Percentiles rank a stretch among this genome's conserved stretches.
These are phyloP conservation scores for Watsonalla cultraria DNA, from an alignment of 2,888 invertebrate species.

Conservation along the genomic window DNA sequence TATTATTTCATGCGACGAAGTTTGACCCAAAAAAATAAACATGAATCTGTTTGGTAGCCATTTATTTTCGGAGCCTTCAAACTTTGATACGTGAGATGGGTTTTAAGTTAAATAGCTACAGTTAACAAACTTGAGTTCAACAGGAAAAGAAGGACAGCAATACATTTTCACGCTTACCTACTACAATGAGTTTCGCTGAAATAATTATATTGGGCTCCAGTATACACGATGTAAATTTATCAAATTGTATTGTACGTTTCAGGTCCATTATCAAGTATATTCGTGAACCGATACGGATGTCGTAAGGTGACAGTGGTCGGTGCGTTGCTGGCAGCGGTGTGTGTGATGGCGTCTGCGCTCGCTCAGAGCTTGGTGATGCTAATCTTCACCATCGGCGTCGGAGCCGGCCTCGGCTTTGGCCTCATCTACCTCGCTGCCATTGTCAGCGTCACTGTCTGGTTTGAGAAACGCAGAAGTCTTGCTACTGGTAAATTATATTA, in stretches of 20 bases:
- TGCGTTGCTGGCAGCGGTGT: constrained; percentile 86
- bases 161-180: no score
- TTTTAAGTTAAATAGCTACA: no score
- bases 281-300: constrained; percentile 97
- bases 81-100: no score
- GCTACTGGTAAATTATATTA: constrained; percentile 90
- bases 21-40: no score
- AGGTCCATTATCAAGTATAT: constrained; percentile 97
- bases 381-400: constrained; percentile 96
- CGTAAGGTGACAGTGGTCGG: constrained; percentile 94
- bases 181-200: no score
- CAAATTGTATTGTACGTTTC: constrained; percentile 33
- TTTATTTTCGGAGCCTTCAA: no score
- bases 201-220: no score
- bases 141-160: no score
- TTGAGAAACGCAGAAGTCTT: constrained; percentile 94
- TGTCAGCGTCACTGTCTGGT: constrained; percentile 98
- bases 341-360: constrained; percentile 88
- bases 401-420: constrained; percentile 96
- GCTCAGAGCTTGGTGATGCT: constrained; percentile 90
- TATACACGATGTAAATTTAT: no score
- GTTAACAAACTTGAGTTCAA: no score
- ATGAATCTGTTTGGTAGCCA: no score
- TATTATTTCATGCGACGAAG: no score
- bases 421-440: constrained; percentile 98